These are phyloP conservation scores for Carduelis carduelis DNA, from an alignment of 2,797 vertebrate genomes.

Conservation along the genomic window DNA sequence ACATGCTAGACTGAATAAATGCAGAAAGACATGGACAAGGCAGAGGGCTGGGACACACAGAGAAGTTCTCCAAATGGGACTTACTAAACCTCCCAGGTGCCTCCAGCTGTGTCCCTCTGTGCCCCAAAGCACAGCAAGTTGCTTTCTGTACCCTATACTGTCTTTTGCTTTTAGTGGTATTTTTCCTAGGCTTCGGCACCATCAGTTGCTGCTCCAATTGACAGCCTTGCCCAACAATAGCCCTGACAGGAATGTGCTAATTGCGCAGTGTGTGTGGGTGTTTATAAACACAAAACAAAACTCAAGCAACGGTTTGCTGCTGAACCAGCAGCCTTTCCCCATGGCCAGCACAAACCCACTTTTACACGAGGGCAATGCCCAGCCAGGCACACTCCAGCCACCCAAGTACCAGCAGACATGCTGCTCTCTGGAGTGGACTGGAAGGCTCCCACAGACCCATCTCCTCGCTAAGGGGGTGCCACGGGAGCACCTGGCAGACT, in stretches of 20 bases:
- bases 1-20: not conserved
- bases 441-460: not conserved
- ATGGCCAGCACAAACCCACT: accelerated
- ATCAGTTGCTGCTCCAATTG: not conserved
- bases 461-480: not conserved
- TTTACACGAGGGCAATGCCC: accelerated
- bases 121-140: not conserved
- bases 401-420: not conserved
- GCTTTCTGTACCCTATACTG: not conserved
- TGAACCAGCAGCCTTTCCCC: not conserved
- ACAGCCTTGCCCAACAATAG: not conserved
- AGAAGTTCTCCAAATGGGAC: not conserved
- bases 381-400: not conserved
- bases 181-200: not conserved
- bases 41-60: not conserved
- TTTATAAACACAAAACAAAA: not conserved
- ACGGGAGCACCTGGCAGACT: not conserved
- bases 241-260: not conserved
- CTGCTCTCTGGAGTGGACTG: not conserved
- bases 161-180: not conserved
- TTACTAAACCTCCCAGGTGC: not conserved
- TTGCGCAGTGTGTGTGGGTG: not conserved
- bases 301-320: not conserved
- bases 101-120: not conserved
- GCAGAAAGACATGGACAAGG: not conserved